phyloP scores from a whole-genome alignment of 2,797 vertebrate species.

The Cossypha polioptera region DNA sequence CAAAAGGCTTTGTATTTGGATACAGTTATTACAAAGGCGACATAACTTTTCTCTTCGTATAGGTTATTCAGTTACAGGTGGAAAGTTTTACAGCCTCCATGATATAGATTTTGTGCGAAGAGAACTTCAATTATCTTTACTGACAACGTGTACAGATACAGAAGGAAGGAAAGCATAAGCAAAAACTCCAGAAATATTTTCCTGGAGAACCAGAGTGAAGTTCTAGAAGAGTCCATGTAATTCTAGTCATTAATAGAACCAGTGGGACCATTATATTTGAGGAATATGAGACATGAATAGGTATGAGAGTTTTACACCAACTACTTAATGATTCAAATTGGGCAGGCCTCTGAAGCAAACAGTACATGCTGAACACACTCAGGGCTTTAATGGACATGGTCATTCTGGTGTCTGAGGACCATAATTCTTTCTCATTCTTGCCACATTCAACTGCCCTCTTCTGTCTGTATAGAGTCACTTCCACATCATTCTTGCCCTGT shows the following conservation, averaged over 20 bases:
- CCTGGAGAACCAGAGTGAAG: background rate
- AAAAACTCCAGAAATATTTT: background rate
- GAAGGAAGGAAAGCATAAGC: background rate
- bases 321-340: background rate
- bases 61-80: background rate
- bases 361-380: accelerated
- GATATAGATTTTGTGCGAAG: background rate
- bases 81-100: accelerated
- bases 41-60: background rate
- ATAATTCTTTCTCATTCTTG: background rate
- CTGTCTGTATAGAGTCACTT: background rate
- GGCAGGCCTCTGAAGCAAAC: background rate
- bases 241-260: background rate
- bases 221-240: background rate
- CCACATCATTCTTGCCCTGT: background rate
- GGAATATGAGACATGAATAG: background rate
- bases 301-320: background rate
- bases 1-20: background rate
- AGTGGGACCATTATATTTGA: background rate
- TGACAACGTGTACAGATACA: background rate
- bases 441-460: background rate
- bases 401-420: background rate
- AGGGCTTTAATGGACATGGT: background rate
- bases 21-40: background rate
- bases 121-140: background rate